Evolutionary conservation across 2,888 invertebrate genomes (phyloP).

Genomic region (Melolontha melolontha): DNA sequence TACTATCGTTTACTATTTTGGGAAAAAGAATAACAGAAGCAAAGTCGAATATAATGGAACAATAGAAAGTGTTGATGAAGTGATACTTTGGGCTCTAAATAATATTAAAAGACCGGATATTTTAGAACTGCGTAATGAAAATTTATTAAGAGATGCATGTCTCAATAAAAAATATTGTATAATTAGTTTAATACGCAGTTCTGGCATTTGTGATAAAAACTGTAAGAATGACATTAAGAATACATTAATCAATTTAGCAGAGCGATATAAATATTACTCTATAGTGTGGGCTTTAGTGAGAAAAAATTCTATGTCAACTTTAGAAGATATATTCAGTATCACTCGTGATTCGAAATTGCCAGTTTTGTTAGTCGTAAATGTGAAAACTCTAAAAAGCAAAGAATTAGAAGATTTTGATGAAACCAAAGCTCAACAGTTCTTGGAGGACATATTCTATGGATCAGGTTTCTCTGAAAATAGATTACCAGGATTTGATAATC

Average conservation of each 20-base stretch:
- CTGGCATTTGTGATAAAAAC: conserved; percentile 18
- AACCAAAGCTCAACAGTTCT: conserved; percentile 16
- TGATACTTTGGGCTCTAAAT: conserved; percentile 27
- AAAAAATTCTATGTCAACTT: conserved; percentile 29
- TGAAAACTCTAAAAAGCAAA: conserved; percentile 36
- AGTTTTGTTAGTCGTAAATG: conserved; percentile 34
- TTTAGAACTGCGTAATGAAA: conserved; percentile 22
- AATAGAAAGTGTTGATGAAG: conserved; percentile 12
- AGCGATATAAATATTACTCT: conserved; percentile 33
- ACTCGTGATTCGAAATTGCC: conserved; percentile 14
- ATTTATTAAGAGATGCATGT: conserved; percentile 31
- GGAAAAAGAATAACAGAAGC: conserved; percentile 27
- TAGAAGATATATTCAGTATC: conserved; percentile 37
- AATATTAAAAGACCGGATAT: conserved; percentile 34
- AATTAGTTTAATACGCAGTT: conserved; percentile 21
- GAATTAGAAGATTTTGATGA: conserved; percentile 20
- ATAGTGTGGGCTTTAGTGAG: conserved; percentile 32
- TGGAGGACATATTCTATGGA: conserved; percentile 34
- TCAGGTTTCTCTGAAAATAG: conserved; percentile 32
- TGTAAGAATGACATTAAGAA: conserved; percentile 26
- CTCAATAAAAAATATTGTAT: conserved; percentile 38
- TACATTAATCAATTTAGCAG: conserved; percentile 11
- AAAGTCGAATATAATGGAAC: conserved; percentile 28
- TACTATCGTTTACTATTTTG: conserved; percentile 30
- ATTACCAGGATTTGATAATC: conserved; percentile 40